Percentiles rank a stretch among this genome's conserved stretches.
Conservation (phyloP, 2,113 vertebrate genomes). For the Ophthalmolycus amberensis region DNA sequence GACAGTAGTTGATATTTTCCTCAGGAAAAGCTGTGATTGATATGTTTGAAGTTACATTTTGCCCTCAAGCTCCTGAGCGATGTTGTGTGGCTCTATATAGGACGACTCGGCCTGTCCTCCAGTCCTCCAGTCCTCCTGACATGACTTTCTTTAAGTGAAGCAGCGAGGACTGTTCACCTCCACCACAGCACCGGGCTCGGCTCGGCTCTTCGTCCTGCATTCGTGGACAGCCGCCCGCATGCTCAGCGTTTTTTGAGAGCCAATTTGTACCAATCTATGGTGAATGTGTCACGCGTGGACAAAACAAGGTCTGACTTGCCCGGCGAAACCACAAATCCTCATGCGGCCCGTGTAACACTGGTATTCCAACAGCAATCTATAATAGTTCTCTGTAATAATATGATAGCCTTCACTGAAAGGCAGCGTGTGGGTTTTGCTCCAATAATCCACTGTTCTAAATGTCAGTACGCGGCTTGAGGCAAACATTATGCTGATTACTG, state of each 20-base stretch:
- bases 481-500: constrained; percentile 70
- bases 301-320: constrained; percentile 41
- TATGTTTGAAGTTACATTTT: constrained; percentile 8
- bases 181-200: constrained; percentile 6
- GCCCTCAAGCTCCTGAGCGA: not conserved
- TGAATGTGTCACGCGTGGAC: constrained; percentile 26
- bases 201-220: constrained; percentile 20
- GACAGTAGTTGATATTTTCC: constrained; percentile 22
- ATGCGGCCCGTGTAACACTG: constrained; percentile 25
- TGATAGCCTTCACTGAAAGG: constrained; percentile 51
- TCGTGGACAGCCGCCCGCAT: constrained; percentile 25
- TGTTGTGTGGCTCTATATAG: constrained; percentile 9
- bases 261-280: constrained; percentile 48
- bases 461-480: constrained; percentile 70
- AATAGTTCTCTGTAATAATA: constrained; percentile 58
- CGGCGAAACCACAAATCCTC: constrained; percentile 30
- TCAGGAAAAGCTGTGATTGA: constrained; percentile 12
- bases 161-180: constrained; percentile 26
- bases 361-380: constrained; percentile 48
- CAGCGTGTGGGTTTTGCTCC: constrained; percentile 47
- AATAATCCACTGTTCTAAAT: constrained; percentile 75
- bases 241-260: constrained; percentile 29
- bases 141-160: constrained; percentile 31
- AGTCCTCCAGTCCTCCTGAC: constrained; percentile 4
- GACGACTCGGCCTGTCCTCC: constrained; percentile 8